phyloP scores from a whole-genome alignment of 2,888 invertebrate species.

The Achlya flavicornis region DNA sequence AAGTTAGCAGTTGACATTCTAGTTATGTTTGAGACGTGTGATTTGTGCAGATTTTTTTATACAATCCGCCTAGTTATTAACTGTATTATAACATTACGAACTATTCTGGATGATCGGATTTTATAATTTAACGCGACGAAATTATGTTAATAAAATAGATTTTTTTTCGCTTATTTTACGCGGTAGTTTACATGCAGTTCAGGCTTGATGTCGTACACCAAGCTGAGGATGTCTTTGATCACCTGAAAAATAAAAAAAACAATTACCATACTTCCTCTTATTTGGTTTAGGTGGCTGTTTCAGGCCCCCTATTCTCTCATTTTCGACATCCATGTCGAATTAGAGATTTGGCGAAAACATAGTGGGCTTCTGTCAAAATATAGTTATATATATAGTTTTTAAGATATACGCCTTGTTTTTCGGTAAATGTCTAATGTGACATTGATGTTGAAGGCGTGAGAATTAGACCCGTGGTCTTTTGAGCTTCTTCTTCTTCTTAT shows the following conservation, averaged over 20 bases:
- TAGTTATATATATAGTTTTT: too few relatives aligned
- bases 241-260: constrained; percentile 82
- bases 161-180: constrained; percentile 49
- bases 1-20: constrained; percentile 3
- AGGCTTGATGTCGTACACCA: constrained; percentile 96
- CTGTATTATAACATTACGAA: constrained; percentile 50
- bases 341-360: too few relatives aligned
- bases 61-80: not conserved
- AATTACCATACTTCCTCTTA: too few relatives aligned
- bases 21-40: not conserved
- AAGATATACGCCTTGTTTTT: too few relatives aligned
- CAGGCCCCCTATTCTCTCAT: too few relatives aligned
- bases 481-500: too few relatives aligned
- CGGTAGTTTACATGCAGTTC: constrained; percentile 96
- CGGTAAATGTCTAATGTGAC: too few relatives aligned
- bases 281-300: too few relatives aligned
- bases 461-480: too few relatives aligned
- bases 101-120: constrained; percentile 51
- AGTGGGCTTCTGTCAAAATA: too few relatives aligned
- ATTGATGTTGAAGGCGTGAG: too few relatives aligned
- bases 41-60: not conserved
- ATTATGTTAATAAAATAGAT: not conserved
- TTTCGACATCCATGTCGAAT: too few relatives aligned
- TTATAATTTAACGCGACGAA: constrained; percentile 25
- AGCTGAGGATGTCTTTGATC: constrained; percentile 90